Percentiles rank a stretch among this genome's conserved stretches.
phyloP scores from a whole-genome alignment of 2,113 vertebrate species.

The Hydrolagus affinis region DNA sequence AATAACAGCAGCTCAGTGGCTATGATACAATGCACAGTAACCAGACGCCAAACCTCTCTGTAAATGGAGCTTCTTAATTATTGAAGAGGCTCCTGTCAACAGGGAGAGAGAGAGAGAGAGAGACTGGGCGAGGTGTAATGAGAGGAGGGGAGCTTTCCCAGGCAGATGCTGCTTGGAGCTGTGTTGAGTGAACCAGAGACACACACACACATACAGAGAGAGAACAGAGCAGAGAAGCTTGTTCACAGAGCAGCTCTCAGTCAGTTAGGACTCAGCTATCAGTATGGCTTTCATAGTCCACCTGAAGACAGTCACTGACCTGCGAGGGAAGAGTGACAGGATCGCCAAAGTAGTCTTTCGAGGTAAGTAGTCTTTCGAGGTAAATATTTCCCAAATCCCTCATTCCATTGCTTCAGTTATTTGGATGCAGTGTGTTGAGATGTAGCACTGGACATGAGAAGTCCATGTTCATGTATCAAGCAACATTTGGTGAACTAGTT shows the following conservation, averaged over 20 bases:
- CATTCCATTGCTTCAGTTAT: neutral
- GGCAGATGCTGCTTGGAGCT: neutral
- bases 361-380: too few species aligned
- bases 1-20: neutral
- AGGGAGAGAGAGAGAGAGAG: too few species aligned
- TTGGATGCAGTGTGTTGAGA: conserved; percentile 7
- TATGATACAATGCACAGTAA: neutral
- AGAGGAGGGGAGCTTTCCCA: neutral
- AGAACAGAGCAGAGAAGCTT: neutral
- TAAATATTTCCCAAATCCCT: too few species aligned
- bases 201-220: too few species aligned
- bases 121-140: neutral
- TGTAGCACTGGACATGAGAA: neutral
- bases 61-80: conserved; percentile 11
- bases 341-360: conserved; percentile 83
- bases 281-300: conserved; percentile 73
- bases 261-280: conserved; percentile 11
- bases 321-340: conserved; percentile 70
- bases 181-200: neutral
- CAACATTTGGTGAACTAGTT: too few species aligned
- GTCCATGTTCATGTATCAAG: neutral
- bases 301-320: conserved; percentile 67
- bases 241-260: neutral
- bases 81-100: neutral
- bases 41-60: neutral